Base-by-base conservation (phyloP, 2,888 invertebrate genomes). In the Rhagonycha lutea region DNA sequence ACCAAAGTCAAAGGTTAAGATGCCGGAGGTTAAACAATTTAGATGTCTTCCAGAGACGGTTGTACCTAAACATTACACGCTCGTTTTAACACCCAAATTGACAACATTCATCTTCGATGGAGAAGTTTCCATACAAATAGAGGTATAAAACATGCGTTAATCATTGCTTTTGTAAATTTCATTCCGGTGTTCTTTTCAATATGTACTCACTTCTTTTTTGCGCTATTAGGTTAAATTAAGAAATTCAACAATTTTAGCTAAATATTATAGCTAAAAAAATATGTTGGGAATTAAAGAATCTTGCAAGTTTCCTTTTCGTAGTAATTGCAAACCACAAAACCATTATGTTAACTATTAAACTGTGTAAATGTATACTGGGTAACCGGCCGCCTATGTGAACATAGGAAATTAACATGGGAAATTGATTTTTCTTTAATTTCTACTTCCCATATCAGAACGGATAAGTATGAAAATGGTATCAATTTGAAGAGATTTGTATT, bases 31-130 rank as follows among this genome's bases (percentile, higher is more conserved):
- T 79, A 91, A 92, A 87, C 87, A 89, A 68, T 94, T 94, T 86
- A 88, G 91, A 85, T 90, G 94, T 77, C 92, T 99, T 83, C 97
- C 98, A 74, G 91, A 91, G 83, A 90, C 91, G 88, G 94, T 97
- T 78, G 89, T 93, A 84, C 98, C 98, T 69, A 91, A 91, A 85
- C 95, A 97, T 89, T 99, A 99, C 88, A 91, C 93, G 85, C 91
- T 99, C 83, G 91, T 92, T 84, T 89, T 99, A 82, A 92, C 92
- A 85, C 98, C 98, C 60, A 92, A 97, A 90, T 90, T 98, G 80
- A 90, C 93, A 83, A 92, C 92, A 84, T 95, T 98, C 86, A 92
- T 92, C 80, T 98, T 98, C 89, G 92, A 93, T 83, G 98, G 98
- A 82, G 92, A 91, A 84, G 95, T 95, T 83, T 91, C 92, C 84